These are phyloP conservation scores for Parnassius glacialis DNA, from an alignment of 2,888 invertebrate species.

Conservation along the genomic window DNA sequence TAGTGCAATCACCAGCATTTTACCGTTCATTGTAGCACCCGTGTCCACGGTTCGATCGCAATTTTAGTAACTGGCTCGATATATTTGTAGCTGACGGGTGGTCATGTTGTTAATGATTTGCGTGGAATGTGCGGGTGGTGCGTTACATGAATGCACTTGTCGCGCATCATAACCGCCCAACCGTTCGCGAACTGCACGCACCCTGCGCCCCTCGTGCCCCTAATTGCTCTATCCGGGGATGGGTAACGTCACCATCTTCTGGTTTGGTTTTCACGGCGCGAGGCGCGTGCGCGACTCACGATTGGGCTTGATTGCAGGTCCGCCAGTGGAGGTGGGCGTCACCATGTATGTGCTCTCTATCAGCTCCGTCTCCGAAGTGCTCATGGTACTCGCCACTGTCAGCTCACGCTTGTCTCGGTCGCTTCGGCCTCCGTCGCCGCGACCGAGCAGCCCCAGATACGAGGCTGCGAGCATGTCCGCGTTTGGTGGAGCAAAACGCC, in stretches of 20 bases:
- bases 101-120: constrained; percentile 14
- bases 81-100: constrained; percentile 31
- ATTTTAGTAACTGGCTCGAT: constrained; percentile 46
- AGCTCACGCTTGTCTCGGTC: constrained; percentile 82
- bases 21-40: constrained; percentile 78
- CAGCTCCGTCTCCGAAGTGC: constrained; percentile 98
- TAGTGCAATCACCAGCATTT: constrained; percentile 76
- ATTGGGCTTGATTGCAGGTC: constrained; percentile 90
- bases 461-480: constrained; percentile 80
- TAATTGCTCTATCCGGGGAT: constrained; percentile 50
- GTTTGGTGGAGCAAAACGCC: constrained; percentile 61
- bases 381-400: constrained; percentile 94
- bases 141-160: constrained; percentile 19
- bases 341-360: constrained; percentile 99
- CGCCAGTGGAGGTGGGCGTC: constrained; percentile 98
- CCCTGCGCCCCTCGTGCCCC: constrained; percentile 48
- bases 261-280: constrained; percentile 63
- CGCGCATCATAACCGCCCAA: constrained; percentile 24
- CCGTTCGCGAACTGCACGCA: constrained; percentile 42
- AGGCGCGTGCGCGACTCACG: constrained; percentile 60
- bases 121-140: constrained; percentile 10
- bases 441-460: constrained; percentile 80
- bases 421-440: constrained; percentile 62
- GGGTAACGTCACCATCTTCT: constrained; percentile 67
- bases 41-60: constrained; percentile 75